These are phyloP conservation scores for Leptinotarsa undecemlineata DNA, from an alignment of 1,140 invertebrate genomes.

Conservation along the genomic window DNA sequence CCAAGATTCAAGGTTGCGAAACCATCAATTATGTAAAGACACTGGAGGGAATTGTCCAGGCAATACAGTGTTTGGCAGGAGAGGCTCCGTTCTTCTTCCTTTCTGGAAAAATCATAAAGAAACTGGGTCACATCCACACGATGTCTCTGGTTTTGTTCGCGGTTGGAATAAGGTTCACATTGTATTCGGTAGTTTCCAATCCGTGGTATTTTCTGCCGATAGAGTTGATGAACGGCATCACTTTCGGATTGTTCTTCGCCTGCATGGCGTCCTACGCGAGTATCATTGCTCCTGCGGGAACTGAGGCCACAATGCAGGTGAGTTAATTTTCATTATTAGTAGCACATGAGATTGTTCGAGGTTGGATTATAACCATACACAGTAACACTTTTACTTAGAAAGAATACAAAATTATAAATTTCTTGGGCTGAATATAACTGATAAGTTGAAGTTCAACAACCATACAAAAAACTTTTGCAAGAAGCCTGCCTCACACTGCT, in stretches of 20 bases:
- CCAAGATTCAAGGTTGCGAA: constrained; percentile 48
- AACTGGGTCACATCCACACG: constrained; percentile 79
- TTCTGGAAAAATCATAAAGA: constrained; percentile 78
- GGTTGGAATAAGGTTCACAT: constrained; percentile 75
- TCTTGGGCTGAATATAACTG: too few relatives aligned
- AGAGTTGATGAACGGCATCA: constrained; percentile 84
- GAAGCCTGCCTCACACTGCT: too few relatives aligned
- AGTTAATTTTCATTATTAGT: constrained; percentile 16
- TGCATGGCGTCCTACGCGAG: constrained; percentile 89
- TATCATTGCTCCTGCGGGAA: constrained; percentile 81
- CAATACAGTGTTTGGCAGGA: constrained; percentile 82
- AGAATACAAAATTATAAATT: too few relatives aligned
- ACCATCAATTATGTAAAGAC: constrained; percentile 70
- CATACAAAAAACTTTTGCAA: too few relatives aligned
- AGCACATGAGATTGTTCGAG: too few relatives aligned
- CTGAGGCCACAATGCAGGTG: constrained; percentile 82
- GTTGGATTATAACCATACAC: too few relatives aligned
- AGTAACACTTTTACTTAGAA: too few relatives aligned
- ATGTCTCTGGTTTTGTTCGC: constrained; percentile 81
- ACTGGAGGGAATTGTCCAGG: constrained; percentile 76
- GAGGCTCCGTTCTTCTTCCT: constrained; percentile 88
- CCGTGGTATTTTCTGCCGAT: constrained; percentile 83
- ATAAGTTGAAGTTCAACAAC: too few relatives aligned
- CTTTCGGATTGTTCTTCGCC: constrained; percentile 86
- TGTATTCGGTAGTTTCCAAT: constrained; percentile 80